phyloP scores from a whole-genome alignment of 2,888 invertebrate species.

The Microchrysa polita region DNA sequence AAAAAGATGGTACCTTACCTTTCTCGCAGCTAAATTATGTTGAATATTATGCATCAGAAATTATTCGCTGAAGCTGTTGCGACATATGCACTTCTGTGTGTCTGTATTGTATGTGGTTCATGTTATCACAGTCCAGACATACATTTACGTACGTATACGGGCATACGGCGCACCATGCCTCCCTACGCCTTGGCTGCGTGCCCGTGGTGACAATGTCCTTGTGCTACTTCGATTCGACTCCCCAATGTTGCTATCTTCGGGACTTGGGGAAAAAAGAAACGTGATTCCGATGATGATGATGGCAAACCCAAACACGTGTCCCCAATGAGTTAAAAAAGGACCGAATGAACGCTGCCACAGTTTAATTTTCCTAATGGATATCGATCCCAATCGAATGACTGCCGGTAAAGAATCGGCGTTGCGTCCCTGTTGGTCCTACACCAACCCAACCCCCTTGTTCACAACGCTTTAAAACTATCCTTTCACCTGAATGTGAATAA shows the following conservation, averaged over 20 bases:
- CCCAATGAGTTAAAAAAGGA: conserved; percentile 48
- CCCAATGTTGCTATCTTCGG: conserved; percentile 7
- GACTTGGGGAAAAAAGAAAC: conserved; percentile 32
- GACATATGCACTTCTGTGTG: conserved; percentile 35
- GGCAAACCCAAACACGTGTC: conserved; percentile 46
- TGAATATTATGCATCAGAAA: conserved; percentile 39
- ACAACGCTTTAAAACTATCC: neutral
- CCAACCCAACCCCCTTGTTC: neutral
- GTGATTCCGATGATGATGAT: conserved; percentile 36
- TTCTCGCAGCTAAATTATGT: conserved; percentile 38
- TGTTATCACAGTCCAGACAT: conserved; percentile 20
- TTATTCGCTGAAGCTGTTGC: conserved; percentile 27
- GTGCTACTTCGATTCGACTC: neutral
- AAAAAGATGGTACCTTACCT: conserved; percentile 26
- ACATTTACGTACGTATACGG: too few species aligned
- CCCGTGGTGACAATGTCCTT: neutral
- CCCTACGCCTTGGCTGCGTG: neutral
- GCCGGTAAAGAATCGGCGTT: conserved; percentile 8
- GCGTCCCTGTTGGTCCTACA: conserved; percentile 8
- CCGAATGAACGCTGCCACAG: conserved; percentile 57
- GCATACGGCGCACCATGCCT: too few species aligned
- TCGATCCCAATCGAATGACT: conserved; percentile 59
- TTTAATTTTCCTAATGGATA: conserved; percentile 67
- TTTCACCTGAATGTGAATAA: conserved; percentile 33
- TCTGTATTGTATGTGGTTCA: neutral